Base-by-base conservation (phyloP, 2,113 vertebrate species). In the Petrocephalus zakoni region DNA sequence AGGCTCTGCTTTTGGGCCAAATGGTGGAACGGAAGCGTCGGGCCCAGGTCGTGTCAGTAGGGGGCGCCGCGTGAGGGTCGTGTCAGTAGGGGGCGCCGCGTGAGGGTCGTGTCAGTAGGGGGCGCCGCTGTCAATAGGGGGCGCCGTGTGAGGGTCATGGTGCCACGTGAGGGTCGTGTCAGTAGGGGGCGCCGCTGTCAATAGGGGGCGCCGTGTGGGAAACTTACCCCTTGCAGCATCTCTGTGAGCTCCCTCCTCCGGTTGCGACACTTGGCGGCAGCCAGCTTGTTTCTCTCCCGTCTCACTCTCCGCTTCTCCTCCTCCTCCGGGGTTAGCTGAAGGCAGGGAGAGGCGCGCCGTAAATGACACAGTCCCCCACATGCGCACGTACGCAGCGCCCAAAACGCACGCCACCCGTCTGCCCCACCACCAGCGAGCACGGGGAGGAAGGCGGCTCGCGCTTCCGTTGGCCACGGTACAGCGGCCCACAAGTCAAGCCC, bases 191-290 rank as follows among this genome's bases (percentile, higher is more conserved):
- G 75, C 19, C 58, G 42, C 42, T 0, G 25, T 0, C 0, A 84
- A 64, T 78, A 85, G 89, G 87, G 87, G 90, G 42, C 72, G 53
- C 4, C 21, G 22, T n/a, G 22, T 19, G 87, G 49, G 86, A 87
- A 88, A 96, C 98, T 89, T 94, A 99, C 98, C 93, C 97, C 97
- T 94, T 99, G 98, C 89, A 99, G 97, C 95, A 98, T 97, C 93
- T 99, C 98, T 0, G 98, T 99, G 88, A 99, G 96, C 94, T 99
- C 98, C 90, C 98, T 95, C 72, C 98, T 96, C 47, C 98, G 96
- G 94, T 99, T 99, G 92, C 98, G 97, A 94, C 98, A 99, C 93
- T 99, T 99, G 87, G 98, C 98, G 1, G 98, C 98, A 0, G 98
- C 98, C 91, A 99, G 93, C 93, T 99, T 99, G 95, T 99, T 99